Evolutionary conservation across 2,797 vertebrate genomes (phyloP), one percentile per base, ranked within the genome.

Genomic region (Neomorphus geoffroyi): DNA sequence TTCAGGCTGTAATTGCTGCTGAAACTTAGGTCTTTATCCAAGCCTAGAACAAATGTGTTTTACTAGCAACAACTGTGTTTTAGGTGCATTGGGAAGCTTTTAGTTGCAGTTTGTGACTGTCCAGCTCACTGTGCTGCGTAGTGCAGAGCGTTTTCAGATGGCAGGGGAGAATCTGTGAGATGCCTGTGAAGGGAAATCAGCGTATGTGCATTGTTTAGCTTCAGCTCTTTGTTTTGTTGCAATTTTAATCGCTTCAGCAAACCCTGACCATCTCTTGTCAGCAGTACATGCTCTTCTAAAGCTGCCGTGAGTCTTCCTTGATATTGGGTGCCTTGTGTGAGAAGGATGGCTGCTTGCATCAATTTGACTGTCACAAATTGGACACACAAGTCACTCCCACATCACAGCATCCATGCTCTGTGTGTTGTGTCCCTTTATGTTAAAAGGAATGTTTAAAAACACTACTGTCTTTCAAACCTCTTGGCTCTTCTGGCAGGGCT

Each of bases 401-500:
- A 8, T 57, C 66, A 32, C 58, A 7, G 43, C 26, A 45, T 71
- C 81, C 18, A 2, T 48, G 26, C 45, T 71, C 80, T 33, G 1
- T 18, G 58, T 72, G 85, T 41, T 90, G 16, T 10, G 79, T 84
- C 60, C 80, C 72, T 80, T 73, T 79, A 13, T 79, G 90, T 88
- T 84, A 66, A 75, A 64, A 54, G 92, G 35, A 79, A 71, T 69
- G 43, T 27, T 73, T 75, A 10, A 78, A 91, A 86, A 19, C 27
- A 10, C 73, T 48, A 58, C 70, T 90, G 69, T 60, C 85, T 85
- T 51, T 37, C 83, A 67, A 88, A 66, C 62, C 87, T 85, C 78
- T 88, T 74, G 90, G 80, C 92, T 93, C 72, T 37, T 45, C 65
- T 77, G 83, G 90, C 90, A 78, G 91, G 37, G 50, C 87, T 61